phyloP scores from a whole-genome alignment of 2,113 vertebrate species.

The Caretta caretta region DNA sequence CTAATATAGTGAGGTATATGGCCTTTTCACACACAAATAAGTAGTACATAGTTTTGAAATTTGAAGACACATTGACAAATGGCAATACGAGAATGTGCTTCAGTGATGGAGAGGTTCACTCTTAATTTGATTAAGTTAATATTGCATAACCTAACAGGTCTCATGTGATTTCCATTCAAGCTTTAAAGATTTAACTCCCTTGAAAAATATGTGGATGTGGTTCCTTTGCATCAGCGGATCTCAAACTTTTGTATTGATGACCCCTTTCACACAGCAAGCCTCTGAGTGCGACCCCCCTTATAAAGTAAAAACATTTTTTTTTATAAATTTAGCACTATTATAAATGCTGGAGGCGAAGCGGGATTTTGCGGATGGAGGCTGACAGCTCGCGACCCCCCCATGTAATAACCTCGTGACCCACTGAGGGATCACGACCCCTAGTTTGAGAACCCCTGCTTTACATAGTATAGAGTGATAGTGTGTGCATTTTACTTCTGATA shows the following conservation, averaged over 20 bases:
- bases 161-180: slow-evolving; percentile 12
- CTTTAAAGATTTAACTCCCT: slow-evolving; percentile 44
- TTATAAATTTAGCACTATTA: no score
- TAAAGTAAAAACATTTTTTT: no score
- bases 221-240: no score
- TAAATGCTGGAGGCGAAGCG: no score
- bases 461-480: not conserved
- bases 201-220: slow-evolving; percentile 31
- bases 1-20: not conserved
- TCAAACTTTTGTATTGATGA: no score
- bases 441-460: not conserved
- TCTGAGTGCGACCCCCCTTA: no score
- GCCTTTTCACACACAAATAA: not conserved
- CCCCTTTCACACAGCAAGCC: no score
- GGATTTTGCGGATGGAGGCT: no score
- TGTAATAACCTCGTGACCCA: no score
- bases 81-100: slow-evolving; percentile 5
- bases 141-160: slow-evolving; percentile 12
- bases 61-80: slow-evolving; percentile 14
- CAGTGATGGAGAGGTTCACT: slow-evolving; percentile 15
- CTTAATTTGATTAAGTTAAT: slow-evolving; percentile 35
- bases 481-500: slow-evolving; percentile 36
- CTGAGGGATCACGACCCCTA: no score
- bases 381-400: no score
- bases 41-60: slow-evolving; percentile 3